Percentiles rank a stretch among this genome's conserved stretches.
Evolutionary conservation across 1,140 invertebrate species (phyloP).

Genomic region (Lerema accius): DNA sequence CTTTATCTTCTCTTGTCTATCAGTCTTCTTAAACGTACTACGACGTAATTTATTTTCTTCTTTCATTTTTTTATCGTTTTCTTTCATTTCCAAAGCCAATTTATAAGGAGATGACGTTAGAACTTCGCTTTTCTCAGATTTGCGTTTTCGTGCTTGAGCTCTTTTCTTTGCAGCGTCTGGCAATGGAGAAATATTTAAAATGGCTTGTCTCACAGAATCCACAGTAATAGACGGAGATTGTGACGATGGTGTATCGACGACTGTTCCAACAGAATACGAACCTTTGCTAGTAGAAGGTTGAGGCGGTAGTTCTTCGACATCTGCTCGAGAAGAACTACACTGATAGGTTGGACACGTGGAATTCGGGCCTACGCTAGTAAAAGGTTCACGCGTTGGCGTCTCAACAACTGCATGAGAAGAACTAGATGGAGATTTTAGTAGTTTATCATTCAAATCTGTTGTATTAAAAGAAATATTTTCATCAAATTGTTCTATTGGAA

Average conservation of each 20-base stretch:
- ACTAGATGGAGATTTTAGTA: neutral
- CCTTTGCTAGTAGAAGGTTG: conserved; percentile 9
- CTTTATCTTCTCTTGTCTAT: neutral
- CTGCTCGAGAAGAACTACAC: too few relatives aligned
- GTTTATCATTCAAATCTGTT: neutral
- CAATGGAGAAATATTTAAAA: conserved; percentile 29
- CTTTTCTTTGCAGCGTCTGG: conserved; percentile 29
- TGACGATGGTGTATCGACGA: too few relatives aligned
- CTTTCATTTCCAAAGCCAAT: conserved; percentile 5
- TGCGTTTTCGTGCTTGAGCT: conserved; percentile 26
- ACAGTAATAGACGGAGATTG: too few relatives aligned
- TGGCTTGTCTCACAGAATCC: conserved; percentile 15
- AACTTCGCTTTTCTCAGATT: conserved; percentile 5
- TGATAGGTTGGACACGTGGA: too few relatives aligned
- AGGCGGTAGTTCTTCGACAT: too few relatives aligned
- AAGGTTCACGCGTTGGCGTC: too few relatives aligned
- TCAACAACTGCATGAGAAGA: neutral
- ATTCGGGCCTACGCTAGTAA: too few relatives aligned
- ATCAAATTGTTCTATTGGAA: conserved; percentile 14
- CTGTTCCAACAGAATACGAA: too few relatives aligned
- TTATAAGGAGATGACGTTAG: conserved; percentile 7
- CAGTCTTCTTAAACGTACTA: neutral
- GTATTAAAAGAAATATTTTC: neutral
- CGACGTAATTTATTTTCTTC: conserved; percentile 7
- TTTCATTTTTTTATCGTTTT: conserved; percentile 15